Percentiles rank a stretch among this genome's conserved stretches.
These are phyloP conservation scores for Porites evermanni DNA, from an alignment of 92 coral and sea anemone genomes.

Conservation along the genomic window DNA sequence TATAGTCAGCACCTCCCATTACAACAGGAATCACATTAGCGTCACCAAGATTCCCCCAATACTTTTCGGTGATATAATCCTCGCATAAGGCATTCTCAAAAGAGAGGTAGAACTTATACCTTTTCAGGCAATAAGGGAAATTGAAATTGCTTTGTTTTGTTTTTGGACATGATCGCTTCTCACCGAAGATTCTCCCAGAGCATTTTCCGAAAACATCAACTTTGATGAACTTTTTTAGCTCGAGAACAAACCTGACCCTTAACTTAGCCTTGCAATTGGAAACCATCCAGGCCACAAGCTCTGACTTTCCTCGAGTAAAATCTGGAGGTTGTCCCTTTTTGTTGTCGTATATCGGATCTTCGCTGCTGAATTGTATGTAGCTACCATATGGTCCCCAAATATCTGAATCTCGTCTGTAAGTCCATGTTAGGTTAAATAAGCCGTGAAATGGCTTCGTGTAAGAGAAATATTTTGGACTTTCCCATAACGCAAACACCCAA, in stretches of 20 bases:
- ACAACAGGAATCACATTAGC: no score
- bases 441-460: no score
- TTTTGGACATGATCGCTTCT: background rate
- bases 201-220: constrained; percentile 44
- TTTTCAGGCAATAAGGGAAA: background rate
- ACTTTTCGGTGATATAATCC: background rate
- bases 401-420: no score
- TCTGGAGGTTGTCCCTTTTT: background rate
- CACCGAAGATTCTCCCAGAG: background rate
- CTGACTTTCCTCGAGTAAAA: background rate
- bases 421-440: no score
- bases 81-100: background rate
- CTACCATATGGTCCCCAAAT: no score
- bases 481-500: background rate
- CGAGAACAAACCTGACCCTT: background rate
- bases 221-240: constrained; percentile 8
- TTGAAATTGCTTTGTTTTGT: no score
- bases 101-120: background rate
- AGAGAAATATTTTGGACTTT: background rate
- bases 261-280: background rate
- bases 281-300: background rate
- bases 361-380: background rate
- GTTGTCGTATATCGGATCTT: background rate
- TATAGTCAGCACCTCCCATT: no score
- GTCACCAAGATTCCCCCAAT: background rate